These are phyloP conservation scores for Melanargia galathea DNA, from an alignment of 2,888 invertebrate species.

Conservation along the genomic window DNA sequence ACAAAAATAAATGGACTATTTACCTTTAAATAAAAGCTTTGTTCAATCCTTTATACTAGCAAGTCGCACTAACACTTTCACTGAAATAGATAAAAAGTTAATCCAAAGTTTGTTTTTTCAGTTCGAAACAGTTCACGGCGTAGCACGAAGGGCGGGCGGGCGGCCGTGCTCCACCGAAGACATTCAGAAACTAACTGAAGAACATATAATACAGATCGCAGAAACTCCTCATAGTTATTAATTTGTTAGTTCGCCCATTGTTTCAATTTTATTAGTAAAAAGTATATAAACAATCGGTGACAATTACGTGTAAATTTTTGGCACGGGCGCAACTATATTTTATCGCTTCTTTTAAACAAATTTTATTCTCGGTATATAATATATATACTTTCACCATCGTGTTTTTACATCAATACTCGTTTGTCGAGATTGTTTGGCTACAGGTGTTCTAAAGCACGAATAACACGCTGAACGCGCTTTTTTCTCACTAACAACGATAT, in stretches of 20 bases:
- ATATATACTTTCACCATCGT: constrained; percentile 7
- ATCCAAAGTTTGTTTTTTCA: constrained; percentile 15
- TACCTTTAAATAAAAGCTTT: constrained; percentile 29
- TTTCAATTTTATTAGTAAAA: constrained; percentile 38
- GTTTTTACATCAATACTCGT: constrained; percentile 1
- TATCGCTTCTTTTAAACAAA: constrained; percentile 7
- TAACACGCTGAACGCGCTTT: not conserved
- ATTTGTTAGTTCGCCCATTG: constrained; percentile 28
- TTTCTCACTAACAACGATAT: not conserved
- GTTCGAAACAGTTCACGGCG: constrained; percentile 16
- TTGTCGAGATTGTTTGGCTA: not conserved
- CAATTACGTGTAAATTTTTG: constrained; percentile 39
- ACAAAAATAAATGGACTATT: not conserved
- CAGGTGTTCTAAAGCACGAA: not conserved
- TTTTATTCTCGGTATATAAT: constrained; percentile 8
- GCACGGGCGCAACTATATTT: constrained; percentile 31
- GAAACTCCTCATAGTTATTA: constrained; percentile 18
- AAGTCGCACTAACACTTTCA: constrained; percentile 26
- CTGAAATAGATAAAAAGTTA: not conserved
- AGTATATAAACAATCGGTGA: constrained; percentile 34
- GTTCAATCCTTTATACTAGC: constrained; percentile 25
- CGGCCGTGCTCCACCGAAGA: constrained; percentile 52
- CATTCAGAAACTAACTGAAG: constrained; percentile 52
- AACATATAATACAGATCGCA: constrained; percentile 24
- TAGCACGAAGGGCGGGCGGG: constrained; percentile 58